Conservation (phyloP, 2,888 invertebrate species). For the Selenia dentaria region DNA sequence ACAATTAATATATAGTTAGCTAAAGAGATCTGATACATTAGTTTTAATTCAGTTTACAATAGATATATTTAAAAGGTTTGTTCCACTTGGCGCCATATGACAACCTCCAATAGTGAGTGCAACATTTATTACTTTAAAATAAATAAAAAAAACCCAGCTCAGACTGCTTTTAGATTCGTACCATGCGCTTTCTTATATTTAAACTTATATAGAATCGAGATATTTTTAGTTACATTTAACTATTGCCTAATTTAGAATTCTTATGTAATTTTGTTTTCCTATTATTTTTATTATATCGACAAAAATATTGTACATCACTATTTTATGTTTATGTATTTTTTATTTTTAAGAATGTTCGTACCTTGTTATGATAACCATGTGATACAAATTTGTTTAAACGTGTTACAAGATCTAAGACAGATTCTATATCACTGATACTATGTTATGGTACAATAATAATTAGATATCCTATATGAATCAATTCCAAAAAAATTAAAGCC, state of each 20-base stretch:
- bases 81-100: conserved; percentile 28
- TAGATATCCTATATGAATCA: too few relatives aligned
- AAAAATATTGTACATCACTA: conserved; percentile 8
- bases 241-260: too few relatives aligned
- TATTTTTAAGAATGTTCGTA: conserved; percentile 5
- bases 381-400: neutral
- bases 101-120: conserved; percentile 38
- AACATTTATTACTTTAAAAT: conserved; percentile 34
- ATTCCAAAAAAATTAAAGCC: too few relatives aligned
- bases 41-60: conserved; percentile 5
- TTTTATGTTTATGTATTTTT: conserved; percentile 1
- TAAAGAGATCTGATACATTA: conserved; percentile 23
- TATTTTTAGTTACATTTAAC: conserved; percentile 12
- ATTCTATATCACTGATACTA: neutral
- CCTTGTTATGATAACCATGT: conserved; percentile 1
- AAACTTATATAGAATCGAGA: conserved; percentile 26
- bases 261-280: too few relatives aligned
- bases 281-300: neutral
- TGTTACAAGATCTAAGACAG: conserved; percentile 3
- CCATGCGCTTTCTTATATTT: conserved; percentile 48
- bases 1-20: conserved; percentile 20
- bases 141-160: conserved; percentile 45
- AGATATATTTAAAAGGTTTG: conserved; percentile 20
- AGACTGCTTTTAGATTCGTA: conserved; percentile 45
- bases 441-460: too few relatives aligned